phyloP scores from a whole-genome alignment of 2,888 invertebrate genomes.

The Chrysodeixis includens region DNA sequence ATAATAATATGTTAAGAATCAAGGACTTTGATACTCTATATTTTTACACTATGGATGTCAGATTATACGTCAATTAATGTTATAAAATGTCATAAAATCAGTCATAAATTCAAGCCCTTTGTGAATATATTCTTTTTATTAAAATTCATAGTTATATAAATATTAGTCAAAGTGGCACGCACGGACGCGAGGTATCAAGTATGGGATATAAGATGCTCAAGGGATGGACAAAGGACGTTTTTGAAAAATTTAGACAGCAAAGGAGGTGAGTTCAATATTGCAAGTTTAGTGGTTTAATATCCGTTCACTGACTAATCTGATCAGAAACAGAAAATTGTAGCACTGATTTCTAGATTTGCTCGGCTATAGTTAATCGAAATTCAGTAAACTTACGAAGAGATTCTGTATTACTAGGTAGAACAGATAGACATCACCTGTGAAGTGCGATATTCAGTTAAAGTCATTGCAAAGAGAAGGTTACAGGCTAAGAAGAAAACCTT shows the following conservation, averaged over 20 bases:
- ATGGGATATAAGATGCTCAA: constrained; percentile 82
- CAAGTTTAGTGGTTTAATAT: not conserved
- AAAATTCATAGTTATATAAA: constrained; percentile 54
- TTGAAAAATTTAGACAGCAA: constrained; percentile 79
- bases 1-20: not conserved
- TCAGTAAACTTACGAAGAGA: too few species aligned
- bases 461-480: too few species aligned
- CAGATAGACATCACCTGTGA: too few species aligned
- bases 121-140: constrained; percentile 39
- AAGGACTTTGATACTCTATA: not conserved
- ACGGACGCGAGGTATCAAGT: constrained; percentile 76
- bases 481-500: too few species aligned
- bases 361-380: too few species aligned
- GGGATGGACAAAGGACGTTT: constrained; percentile 82
- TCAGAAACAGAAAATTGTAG: too few species aligned
- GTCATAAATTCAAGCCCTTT: not conserved
- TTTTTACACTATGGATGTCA: not conserved
- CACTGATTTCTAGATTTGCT: too few species aligned
- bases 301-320: not conserved
- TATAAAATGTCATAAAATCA: constrained; percentile 2
- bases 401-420: too few species aligned
- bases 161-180: constrained; percentile 80
- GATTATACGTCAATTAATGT: not conserved
- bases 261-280: constrained; percentile 71
- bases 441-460: too few species aligned